Evolutionary conservation across 1,140 invertebrate genomes (phyloP).

Genomic region (Orchesella cincta): DNA sequence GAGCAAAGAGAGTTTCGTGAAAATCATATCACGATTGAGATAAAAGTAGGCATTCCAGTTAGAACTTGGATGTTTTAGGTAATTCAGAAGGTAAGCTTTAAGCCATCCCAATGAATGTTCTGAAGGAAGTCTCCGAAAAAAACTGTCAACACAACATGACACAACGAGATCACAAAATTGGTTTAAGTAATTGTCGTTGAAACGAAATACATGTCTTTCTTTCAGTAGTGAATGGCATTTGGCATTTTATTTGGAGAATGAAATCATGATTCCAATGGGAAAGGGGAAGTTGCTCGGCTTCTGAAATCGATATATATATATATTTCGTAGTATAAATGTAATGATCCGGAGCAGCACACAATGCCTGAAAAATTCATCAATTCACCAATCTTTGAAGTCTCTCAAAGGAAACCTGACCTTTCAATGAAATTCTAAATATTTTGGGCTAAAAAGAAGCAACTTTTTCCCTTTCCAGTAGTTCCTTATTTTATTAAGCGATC

Average conservation of each 20-base stretch:
- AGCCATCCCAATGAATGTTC: no score
- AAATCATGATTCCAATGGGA: not conserved
- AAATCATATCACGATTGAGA: not conserved
- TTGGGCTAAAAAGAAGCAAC: not conserved
- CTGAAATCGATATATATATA: conserved; percentile 7
- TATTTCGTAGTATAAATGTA: not conserved
- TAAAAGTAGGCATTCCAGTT: not conserved
- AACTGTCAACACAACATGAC: not conserved
- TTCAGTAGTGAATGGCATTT: not conserved
- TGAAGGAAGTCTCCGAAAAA: no score
- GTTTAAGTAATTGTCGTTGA: not conserved
- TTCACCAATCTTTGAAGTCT: not conserved
- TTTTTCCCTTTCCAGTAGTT: no score
- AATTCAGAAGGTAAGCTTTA: no score
- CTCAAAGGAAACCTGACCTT: not conserved
- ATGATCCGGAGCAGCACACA: not conserved
- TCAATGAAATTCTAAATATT: conserved; percentile 1
- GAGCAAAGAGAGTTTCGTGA: not conserved
- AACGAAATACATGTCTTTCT: not conserved
- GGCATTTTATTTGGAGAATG: not conserved
- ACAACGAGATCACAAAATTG: not conserved
- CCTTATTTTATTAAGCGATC: no score
- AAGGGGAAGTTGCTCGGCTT: not conserved
- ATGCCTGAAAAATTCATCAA: not conserved
- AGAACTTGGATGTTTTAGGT: not conserved